Conservation (phyloP, 1,140 invertebrate genomes). For the Nixonia krombeini region DNA sequence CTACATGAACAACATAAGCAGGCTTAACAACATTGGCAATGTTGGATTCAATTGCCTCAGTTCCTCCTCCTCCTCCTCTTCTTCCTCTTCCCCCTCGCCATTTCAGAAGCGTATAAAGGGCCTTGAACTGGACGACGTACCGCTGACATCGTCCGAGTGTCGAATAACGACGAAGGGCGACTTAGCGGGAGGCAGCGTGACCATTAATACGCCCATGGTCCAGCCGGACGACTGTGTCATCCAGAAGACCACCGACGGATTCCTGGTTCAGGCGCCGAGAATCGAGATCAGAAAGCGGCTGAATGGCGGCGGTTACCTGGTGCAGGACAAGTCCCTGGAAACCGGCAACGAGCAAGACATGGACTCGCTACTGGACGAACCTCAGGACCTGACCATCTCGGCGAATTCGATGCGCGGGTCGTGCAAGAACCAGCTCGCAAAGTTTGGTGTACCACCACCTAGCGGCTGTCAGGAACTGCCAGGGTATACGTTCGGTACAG, state of each 20-base stretch:
- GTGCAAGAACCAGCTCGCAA: neutral
- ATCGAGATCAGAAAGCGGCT: constrained; percentile 59
- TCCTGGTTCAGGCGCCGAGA: constrained; percentile 45
- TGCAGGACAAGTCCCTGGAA: neutral
- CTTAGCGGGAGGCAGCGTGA: constrained; percentile 56
- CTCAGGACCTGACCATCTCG: neutral
- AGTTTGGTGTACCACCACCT: constrained; percentile 33
- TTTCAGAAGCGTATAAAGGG: no score
- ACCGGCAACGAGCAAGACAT: constrained; percentile 1
- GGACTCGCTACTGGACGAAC: constrained; percentile 9
- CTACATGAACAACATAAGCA: no score
- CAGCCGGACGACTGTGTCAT: constrained; percentile 58
- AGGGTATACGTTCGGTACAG: no score
- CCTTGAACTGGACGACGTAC: no score
- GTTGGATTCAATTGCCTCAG: no score
- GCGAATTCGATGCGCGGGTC: no score
- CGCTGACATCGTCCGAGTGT: constrained; percentile 22
- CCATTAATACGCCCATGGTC: constrained; percentile 55
- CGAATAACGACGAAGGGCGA: constrained; percentile 52
- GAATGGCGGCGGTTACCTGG: constrained; percentile 46
- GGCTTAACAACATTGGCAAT: no score
- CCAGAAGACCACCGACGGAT: constrained; percentile 48
- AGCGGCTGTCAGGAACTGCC: constrained; percentile 64
- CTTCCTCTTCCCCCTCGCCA: no score
- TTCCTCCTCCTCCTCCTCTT: no score